Evolutionary conservation across 2,113 vertebrate species (phyloP).

Genomic region (Tricholaema leucomelas): DNA sequence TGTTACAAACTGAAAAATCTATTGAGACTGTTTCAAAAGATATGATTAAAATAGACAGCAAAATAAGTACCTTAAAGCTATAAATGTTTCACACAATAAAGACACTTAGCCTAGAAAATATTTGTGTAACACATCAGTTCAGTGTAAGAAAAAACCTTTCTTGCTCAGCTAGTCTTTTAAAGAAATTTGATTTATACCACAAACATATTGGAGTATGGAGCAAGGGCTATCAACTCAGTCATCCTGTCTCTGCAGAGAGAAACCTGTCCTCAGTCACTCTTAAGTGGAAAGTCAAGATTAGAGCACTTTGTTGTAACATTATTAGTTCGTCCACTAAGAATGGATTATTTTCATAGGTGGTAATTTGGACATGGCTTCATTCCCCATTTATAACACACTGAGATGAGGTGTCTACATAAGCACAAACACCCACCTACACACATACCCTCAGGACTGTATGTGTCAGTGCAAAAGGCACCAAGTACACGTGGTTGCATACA

Average conservation of each 20-base stretch:
- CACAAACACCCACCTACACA: neutral
- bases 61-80: slow-evolving; percentile 47
- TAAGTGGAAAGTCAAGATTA: neutral
- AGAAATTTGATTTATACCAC: neutral
- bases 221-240: neutral
- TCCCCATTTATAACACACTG: neutral
- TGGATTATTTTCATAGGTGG: neutral
- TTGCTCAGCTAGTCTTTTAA: neutral
- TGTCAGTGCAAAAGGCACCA: neutral
- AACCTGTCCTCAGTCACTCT: neutral
- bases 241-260: neutral
- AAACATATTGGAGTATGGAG: neutral
- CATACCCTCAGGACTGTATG: neutral
- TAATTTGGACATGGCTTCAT: neutral
- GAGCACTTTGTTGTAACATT: neutral
- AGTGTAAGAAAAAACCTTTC: neutral
- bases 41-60: slow-evolving; percentile 54
- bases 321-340: neutral
- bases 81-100: slow-evolving; percentile 35
- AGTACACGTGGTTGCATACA: rapidly evolving
- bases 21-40: slow-evolving; percentile 58
- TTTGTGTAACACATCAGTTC: neutral
- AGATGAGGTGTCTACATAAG: neutral
- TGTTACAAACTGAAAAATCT: slow-evolving; percentile 46
- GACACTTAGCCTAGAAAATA: slow-evolving; percentile 36